Evolutionary conservation across 2,888 invertebrate genomes (phyloP), one percentile per base, ranked within the genome.

Genomic region (Leptogaster cylindrica): DNA sequence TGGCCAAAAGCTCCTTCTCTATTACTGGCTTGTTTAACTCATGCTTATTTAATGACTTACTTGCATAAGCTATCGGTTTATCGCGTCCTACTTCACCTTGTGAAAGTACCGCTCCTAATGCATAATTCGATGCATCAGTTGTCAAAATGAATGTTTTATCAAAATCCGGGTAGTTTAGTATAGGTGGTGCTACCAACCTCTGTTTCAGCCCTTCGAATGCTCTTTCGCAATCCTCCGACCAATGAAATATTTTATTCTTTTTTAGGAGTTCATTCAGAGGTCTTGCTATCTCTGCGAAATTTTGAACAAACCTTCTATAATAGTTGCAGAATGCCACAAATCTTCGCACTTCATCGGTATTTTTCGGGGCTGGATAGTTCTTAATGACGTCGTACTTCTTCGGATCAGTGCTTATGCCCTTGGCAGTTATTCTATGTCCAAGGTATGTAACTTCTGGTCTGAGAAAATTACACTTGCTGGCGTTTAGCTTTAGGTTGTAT

Each of bases 61-160:
- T 73, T 0, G 75, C 73, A 61, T 73, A 77, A 7, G 74, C 74
- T 23, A 77, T 72, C 2, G 76, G 75, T 39, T 68, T 16, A 70
- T 75, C 72, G 25, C 14, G 7, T 3, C 61, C 69, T 6, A 67
- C 68, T 25, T 68, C 69, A 10, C 68, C 70, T 66, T 77, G 77
- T 7, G 73, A 73, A 7, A 76, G 52, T 23, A 78, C 71, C 4
- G 70, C 73, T 3, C 75, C 76, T 6, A 76, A 50, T 1, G 74
- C 75, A 10, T 31, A 71, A n/a, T 73, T 66, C 5, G 72, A 72
- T 7, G 77, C 76, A 44, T 77, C 77, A 1, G 75, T 75, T 1
- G 76, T 75, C 23, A 77, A 12, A 4, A 72, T 58, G 61, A 76
- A 77, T 20, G 55, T 8, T 8, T 55, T 55, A 7, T 55, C 23